These are phyloP conservation scores for Stictocephala bisonia DNA, from an alignment of 2,888 invertebrate species.

Conservation along the genomic window DNA sequence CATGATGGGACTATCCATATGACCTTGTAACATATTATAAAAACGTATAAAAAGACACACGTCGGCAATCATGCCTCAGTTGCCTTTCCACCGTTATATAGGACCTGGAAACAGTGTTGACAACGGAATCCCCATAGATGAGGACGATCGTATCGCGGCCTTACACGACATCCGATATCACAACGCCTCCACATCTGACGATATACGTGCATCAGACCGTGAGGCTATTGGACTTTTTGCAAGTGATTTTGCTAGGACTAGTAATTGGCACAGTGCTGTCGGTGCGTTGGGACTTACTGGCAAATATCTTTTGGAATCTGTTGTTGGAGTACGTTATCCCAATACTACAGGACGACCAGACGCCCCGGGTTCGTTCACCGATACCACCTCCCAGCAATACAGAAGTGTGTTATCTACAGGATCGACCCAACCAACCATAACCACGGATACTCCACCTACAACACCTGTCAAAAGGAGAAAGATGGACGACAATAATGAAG, in stretches of 20 bases:
- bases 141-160: constrained; percentile 34
- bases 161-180: constrained; percentile 1
- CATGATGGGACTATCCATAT: too few relatives aligned
- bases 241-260: constrained; percentile 26
- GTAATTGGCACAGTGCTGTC: constrained; percentile 25
- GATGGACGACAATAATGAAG: not conserved
- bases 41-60: too few relatives aligned
- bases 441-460: too few relatives aligned
- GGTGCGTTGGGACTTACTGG: not conserved
- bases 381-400: too few relatives aligned
- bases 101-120: constrained; percentile 10
- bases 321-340: constrained; percentile 24
- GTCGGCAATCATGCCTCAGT: too few relatives aligned
- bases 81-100: constrained; percentile 27
- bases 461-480: too few relatives aligned
- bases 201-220: constrained; percentile 26
- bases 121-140: constrained; percentile 35
- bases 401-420: too few relatives aligned
- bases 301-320: not conserved
- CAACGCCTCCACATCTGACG: not conserved
- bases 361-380: too few relatives aligned
- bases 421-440: too few relatives aligned
- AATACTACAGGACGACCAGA: too few relatives aligned
- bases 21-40: too few relatives aligned
- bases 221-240: not conserved